phyloP scores from a whole-genome alignment of 2,797 vertebrate genomes.

The Psittacula derbiana region DNA sequence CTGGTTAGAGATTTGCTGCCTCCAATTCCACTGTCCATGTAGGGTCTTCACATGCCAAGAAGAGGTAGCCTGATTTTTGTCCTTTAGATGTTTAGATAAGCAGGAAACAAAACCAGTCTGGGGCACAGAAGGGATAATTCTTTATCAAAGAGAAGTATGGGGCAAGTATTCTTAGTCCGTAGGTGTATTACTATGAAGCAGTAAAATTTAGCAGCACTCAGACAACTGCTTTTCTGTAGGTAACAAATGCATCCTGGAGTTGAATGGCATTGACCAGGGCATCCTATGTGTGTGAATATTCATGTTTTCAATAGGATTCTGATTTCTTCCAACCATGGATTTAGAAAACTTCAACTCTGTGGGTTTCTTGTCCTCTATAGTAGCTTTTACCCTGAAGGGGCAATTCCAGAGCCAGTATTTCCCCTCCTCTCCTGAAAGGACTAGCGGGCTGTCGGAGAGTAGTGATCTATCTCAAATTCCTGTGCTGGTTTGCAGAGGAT shows the following conservation, averaged over 20 bases:
- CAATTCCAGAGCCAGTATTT: background rate
- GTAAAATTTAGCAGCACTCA: background rate
- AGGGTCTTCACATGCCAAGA: background rate
- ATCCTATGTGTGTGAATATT: background rate
- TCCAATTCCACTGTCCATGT: background rate
- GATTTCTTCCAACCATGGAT: background rate
- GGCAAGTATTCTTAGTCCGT: background rate
- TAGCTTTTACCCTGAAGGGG: background rate
- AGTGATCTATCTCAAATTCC: background rate
- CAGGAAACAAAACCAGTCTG: background rate
- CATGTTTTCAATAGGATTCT: background rate
- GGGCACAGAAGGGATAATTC: background rate
- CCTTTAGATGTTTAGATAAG: background rate
- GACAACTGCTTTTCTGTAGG: background rate
- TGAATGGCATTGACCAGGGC: background rate
- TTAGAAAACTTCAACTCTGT: background rate
- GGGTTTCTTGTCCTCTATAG: background rate
- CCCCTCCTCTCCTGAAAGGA: background rate
- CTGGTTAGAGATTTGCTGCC: background rate
- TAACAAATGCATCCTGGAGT: background rate
- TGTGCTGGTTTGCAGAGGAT: background rate
- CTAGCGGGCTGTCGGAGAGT: background rate
- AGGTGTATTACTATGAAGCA: background rate
- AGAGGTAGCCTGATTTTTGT: background rate
- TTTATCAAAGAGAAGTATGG: background rate